These are phyloP conservation scores for Peromyscus aztecus DNA, from an alignment of 2,797 vertebrate species.

Conservation along the genomic window DNA sequence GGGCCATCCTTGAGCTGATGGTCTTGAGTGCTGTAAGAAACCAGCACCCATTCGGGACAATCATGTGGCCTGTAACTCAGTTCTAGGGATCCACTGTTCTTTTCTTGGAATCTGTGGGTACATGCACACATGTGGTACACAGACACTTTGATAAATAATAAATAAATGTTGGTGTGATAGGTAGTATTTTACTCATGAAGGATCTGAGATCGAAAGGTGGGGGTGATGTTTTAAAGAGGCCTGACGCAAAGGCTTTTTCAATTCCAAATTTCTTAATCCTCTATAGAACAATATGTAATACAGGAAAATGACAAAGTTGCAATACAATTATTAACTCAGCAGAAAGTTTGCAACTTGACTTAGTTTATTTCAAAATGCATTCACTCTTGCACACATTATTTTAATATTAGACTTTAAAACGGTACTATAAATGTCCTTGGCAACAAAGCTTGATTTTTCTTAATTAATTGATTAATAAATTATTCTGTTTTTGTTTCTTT, in stretches of 20 bases:
- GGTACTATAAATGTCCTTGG: slow-evolving; percentile 12
- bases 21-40: not conserved
- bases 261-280: slow-evolving; percentile 17
- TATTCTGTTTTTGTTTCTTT: not conserved
- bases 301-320: not conserved
- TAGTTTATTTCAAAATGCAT: slow-evolving; percentile 40
- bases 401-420: slow-evolving; percentile 66
- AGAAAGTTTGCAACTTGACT: not conserved
- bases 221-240: not conserved
- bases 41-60: not conserved
- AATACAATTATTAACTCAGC: not conserved
- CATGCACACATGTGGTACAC: not conserved
- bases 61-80: not conserved
- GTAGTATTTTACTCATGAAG: not conserved
- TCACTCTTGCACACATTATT: slow-evolving; percentile 40
- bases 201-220: not conserved
- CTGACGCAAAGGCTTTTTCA: not conserved
- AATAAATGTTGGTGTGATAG: not conserved
- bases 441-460: slow-evolving; percentile 42
- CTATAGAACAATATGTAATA: not conserved
- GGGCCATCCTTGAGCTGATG: not conserved
- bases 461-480: not conserved
- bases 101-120: not conserved
- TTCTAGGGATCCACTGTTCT: not conserved
- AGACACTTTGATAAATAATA: not conserved